Evolutionary conservation across 2,888 invertebrate genomes (phyloP).

Genomic region (Coleophora flavipennella): DNA sequence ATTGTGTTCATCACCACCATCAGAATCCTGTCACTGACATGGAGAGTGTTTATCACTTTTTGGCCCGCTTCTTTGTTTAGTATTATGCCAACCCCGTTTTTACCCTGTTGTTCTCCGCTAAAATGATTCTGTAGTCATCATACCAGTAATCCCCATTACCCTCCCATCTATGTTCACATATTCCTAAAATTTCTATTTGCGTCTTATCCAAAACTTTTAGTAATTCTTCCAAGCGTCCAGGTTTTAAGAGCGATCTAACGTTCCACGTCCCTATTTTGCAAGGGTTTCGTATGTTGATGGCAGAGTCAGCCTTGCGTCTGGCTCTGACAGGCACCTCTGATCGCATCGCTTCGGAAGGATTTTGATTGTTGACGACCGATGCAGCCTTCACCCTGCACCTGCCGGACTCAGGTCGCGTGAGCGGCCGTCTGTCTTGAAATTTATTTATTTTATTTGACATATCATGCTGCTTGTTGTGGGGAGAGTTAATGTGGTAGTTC

Average conservation of each 20-base stretch:
- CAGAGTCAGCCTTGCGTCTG: not conserved
- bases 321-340: not conserved
- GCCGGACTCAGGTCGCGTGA: too few species aligned
- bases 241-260: not conserved
- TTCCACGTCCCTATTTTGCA: too few species aligned
- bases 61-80: not conserved
- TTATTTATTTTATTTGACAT: too few species aligned
- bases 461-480: too few species aligned
- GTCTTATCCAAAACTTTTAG: not conserved
- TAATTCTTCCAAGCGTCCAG: not conserved
- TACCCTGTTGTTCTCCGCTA: too few species aligned
- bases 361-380: not conserved
- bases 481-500: too few species aligned
- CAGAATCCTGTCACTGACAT: not conserved
- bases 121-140: too few species aligned
- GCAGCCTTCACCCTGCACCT: too few species aligned
- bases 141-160: too few species aligned
- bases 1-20: not conserved
- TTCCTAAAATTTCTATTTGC: not conserved
- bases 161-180: constrained; percentile 1
- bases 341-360: not conserved
- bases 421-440: too few species aligned
- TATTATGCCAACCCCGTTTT: too few species aligned
- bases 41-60: not conserved
- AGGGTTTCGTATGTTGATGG: constrained; percentile 1